Percentiles rank a stretch among this genome's conserved stretches.
These are phyloP conservation scores for Acholoe squamosa DNA, from an alignment of 2,888 invertebrate genomes.

Conservation along the genomic window DNA sequence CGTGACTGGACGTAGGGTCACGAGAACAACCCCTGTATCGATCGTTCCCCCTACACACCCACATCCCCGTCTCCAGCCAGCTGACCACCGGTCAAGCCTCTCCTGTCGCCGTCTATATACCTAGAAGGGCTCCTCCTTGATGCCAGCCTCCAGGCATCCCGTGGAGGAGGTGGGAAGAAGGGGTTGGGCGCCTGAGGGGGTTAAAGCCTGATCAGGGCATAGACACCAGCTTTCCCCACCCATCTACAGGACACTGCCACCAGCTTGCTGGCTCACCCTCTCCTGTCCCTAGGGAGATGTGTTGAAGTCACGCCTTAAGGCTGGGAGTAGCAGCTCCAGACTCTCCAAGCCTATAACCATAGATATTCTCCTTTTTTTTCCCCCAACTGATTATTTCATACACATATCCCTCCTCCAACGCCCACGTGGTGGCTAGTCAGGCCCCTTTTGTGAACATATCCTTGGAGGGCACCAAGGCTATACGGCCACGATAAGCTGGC, in stretches of 20 bases:
- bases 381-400: too few relatives aligned
- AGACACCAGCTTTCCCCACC: neutral
- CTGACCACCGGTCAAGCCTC: constrained; percentile 21
- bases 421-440: too few relatives aligned
- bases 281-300: neutral
- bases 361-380: too few relatives aligned
- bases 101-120: too few relatives aligned
- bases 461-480: too few relatives aligned
- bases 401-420: too few relatives aligned
- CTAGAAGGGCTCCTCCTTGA: neutral
- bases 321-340: neutral
- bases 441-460: too few relatives aligned
- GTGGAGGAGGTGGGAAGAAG: neutral
- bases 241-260: neutral
- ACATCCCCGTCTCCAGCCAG: neutral
- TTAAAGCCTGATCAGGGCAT: neutral
- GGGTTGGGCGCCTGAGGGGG: neutral
- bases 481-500: too few relatives aligned
- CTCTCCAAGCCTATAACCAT: neutral
- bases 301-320: neutral
- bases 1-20: constrained; percentile 1
- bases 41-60: neutral
- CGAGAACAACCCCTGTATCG: neutral
- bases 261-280: neutral
- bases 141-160: neutral